Evolutionary conservation across 1,140 invertebrate species (phyloP).

Genomic region (Lasioglossum baleicum): DNA sequence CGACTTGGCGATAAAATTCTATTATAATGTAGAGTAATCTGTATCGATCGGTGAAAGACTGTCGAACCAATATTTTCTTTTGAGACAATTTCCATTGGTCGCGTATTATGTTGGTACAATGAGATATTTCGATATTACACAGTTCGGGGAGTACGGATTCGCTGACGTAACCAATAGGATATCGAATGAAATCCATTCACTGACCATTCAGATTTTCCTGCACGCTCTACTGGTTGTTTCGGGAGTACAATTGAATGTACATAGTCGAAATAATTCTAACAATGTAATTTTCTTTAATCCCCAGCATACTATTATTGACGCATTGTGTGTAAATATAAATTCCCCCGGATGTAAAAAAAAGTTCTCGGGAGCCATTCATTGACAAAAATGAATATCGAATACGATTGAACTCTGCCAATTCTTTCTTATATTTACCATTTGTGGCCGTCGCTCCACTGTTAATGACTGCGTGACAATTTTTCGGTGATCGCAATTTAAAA

Average conservation of each 20-base stretch:
- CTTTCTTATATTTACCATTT: too few relatives aligned
- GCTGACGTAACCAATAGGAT: neutral
- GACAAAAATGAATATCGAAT: too few relatives aligned
- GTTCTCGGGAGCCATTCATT: too few relatives aligned
- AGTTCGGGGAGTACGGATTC: neutral
- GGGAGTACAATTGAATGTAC: neutral
- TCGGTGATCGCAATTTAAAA: too few relatives aligned
- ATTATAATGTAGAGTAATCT: neutral
- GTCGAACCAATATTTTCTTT: neutral
- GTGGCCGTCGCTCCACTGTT: too few relatives aligned
- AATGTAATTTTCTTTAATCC: neutral
- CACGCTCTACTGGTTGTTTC: neutral
- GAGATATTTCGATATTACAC: constrained; percentile 3
- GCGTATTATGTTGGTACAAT: neutral
- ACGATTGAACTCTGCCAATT: too few relatives aligned
- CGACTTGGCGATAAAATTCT: constrained; percentile 13
- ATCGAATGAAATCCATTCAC: neutral
- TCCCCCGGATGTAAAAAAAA: too few relatives aligned
- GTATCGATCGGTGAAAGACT: neutral
- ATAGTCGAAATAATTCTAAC: neutral
- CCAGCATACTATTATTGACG: neutral
- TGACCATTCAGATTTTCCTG: neutral
- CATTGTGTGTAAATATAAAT: too few relatives aligned
- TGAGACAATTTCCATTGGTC: neutral
- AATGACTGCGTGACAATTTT: too few relatives aligned